phyloP scores from a whole-genome alignment of 2,888 invertebrate genomes.

The Enoplolaimus lenunculus region DNA sequence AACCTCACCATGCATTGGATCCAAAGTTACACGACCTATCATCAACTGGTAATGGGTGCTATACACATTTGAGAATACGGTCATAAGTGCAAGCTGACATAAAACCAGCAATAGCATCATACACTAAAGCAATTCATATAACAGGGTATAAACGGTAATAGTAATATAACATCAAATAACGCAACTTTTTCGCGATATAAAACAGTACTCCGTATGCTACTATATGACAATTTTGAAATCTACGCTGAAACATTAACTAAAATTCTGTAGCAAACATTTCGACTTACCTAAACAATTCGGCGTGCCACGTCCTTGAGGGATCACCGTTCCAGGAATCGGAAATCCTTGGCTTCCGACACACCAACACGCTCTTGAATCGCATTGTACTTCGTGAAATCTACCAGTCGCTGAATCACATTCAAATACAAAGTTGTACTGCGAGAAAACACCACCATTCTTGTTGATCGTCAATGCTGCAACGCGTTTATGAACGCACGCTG shows the following conservation, averaged over 20 bases:
- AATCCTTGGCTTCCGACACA: conserved; percentile 29
- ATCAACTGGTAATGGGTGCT: no score
- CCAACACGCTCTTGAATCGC: conserved; percentile 29
- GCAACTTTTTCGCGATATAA: background rate
- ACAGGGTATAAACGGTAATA: no score
- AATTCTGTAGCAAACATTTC: no score
- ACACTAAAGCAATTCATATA: no score
- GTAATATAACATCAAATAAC: background rate
- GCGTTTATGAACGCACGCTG: background rate
- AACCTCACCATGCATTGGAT: no score
- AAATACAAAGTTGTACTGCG: background rate
- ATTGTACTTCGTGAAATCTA: conserved; percentile 24
- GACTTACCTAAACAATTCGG: no score
- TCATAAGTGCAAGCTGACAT: no score
- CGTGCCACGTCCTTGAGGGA: background rate
- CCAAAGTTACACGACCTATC: no score
- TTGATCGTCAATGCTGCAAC: background rate
- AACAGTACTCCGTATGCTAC: background rate
- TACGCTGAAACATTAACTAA: background rate
- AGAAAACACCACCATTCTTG: background rate
- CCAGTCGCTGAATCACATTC: background rate
- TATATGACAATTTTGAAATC: background rate
- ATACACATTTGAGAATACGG: no score
- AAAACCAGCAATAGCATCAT: no score
- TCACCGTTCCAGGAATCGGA: conserved; percentile 17